phyloP scores from a whole-genome alignment of 2,113 vertebrate genomes.

The Ia io region DNA sequence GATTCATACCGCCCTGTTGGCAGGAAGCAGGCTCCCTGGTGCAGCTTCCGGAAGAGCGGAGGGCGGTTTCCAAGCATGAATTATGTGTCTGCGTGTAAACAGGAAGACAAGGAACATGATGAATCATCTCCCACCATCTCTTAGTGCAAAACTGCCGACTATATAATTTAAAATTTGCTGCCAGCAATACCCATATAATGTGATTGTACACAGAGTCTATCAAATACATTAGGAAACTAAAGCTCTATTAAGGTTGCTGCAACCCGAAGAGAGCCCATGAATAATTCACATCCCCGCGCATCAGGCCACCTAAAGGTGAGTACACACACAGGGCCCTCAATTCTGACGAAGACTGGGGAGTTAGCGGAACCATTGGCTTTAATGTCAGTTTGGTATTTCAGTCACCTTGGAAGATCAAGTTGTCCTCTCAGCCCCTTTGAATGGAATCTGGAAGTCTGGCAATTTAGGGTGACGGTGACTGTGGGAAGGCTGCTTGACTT shows the following conservation, averaged over 20 bases:
- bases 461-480: slow-evolving; percentile 60
- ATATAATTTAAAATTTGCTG: slow-evolving; percentile 79
- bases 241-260: slow-evolving; percentile 75
- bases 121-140: slow-evolving; percentile 62
- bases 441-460: slow-evolving; percentile 70
- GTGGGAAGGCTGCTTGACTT: slow-evolving; percentile 16
- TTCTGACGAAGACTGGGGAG: slow-evolving; percentile 71
- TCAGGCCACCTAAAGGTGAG: slow-evolving; percentile 74
- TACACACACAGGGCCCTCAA: slow-evolving; percentile 70
- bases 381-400: slow-evolving; percentile 67
- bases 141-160: slow-evolving; percentile 73
- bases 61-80: slow-evolving; percentile 61
- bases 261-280: slow-evolving; percentile 73
- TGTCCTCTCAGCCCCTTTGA: slow-evolving; percentile 65
- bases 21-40: not conserved
- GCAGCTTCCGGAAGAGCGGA: not conserved
- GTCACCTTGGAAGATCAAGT: slow-evolving; percentile 69
- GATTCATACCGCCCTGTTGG: not conserved
- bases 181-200: slow-evolving; percentile 67
- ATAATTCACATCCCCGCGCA: slow-evolving; percentile 80
- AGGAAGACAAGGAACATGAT: slow-evolving; percentile 65
- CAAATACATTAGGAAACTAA: slow-evolving; percentile 81
- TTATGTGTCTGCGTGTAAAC: slow-evolving; percentile 66
- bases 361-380: slow-evolving; percentile 72
- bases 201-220: slow-evolving; percentile 71